Evolutionary conservation across 1,140 invertebrate genomes (phyloP).

Genomic region (Elymnias hypermnestra): DNA sequence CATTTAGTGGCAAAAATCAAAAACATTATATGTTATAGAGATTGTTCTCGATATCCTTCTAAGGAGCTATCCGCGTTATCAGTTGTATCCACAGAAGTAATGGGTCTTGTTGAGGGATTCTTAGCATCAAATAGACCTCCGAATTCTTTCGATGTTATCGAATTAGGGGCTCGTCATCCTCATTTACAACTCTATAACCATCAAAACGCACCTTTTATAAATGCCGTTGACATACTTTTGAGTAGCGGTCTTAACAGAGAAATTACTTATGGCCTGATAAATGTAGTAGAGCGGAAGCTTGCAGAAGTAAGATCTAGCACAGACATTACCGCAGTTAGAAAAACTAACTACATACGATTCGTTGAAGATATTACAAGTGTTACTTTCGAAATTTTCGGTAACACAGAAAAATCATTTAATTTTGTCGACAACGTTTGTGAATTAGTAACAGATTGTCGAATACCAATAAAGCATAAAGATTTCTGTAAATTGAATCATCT

Average conservation of each 20-base stretch:
- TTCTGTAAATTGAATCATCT: conserved; percentile 68
- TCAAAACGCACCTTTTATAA: conserved; percentile 67
- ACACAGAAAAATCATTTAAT: conserved; percentile 60
- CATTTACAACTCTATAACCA: conserved; percentile 69
- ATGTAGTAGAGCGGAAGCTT: conserved; percentile 68
- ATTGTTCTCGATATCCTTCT: conserved; percentile 54
- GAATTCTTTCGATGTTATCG: conserved; percentile 66
- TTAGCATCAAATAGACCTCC: conserved; percentile 63
- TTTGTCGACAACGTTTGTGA: conserved; percentile 66
- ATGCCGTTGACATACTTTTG: conserved; percentile 65
- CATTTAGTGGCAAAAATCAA: conserved; percentile 67
- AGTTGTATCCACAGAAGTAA: conserved; percentile 66
- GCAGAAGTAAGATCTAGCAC: conserved; percentile 60
- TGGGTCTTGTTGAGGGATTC: conserved; percentile 68
- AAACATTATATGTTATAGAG: conserved; percentile 61
- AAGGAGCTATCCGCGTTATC: conserved; percentile 65
- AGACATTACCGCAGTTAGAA: conserved; percentile 60
- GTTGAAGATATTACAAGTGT: conserved; percentile 70
- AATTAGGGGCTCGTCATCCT: conserved; percentile 56
- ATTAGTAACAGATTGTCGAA: conserved; percentile 59
- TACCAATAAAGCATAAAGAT: conserved; percentile 69
- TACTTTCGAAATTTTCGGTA: conserved; percentile 68
- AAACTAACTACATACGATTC: conserved; percentile 68
- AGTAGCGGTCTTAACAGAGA: conserved; percentile 70
- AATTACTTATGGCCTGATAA: conserved; percentile 70